Base-by-base conservation (phyloP, 64 coral and sea anemone genomes). In the Acropora tenuis region DNA sequence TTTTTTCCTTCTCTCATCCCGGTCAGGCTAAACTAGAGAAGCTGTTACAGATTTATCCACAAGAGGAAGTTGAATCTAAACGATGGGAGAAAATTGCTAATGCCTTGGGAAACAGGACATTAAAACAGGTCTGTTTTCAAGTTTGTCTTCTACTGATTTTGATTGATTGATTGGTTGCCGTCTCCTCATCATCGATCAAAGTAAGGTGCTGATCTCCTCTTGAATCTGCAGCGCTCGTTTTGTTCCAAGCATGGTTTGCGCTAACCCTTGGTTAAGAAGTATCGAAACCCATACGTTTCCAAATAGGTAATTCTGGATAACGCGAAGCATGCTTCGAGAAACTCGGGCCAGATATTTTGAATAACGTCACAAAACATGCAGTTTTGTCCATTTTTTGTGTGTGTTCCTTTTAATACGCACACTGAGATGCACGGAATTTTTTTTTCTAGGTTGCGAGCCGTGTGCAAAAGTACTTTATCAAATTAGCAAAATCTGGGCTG, bases 381-480 rank as follows among this genome's bases (percentile, higher is more conserved):
- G 30, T 30, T 30, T 30, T 30, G 30, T 30, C 30, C 30, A 30
- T 30, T 30, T 30, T 30, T 30, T 30, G 30, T 30, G 30, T 30
- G 30, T 30, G 30, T 30, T 30, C 30, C 30, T 30, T 30, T 30
- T 30, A 30, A 30, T 30, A 30, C 30, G 30, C 30, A 30, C 30
- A 30, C 30, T 30, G 30, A 30, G 30, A 30, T 30, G 0, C 30
- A 30, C 30, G 30, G 30, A 30, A 20, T 45, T 48, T 18, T 45
- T 71, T 71, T 43, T 15, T 48, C 43, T 75, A 98, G 96, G 96
- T 98, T 76, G 96, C 96, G 18, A 99, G 97, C 52, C 82, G 97
- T 50, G 91, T 96, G 43, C 97, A 99, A 86, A 99, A 99, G 79
- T 99, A 99, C 86, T 99, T 99, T 68, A 99, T 99, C 89, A 99